A percentile compares a stretch with the other conserved stretches of the same genome.
Evolutionary conservation across 2,888 invertebrate genomes (phyloP).

Genomic region (Eupithecia dodoneata): DNA sequence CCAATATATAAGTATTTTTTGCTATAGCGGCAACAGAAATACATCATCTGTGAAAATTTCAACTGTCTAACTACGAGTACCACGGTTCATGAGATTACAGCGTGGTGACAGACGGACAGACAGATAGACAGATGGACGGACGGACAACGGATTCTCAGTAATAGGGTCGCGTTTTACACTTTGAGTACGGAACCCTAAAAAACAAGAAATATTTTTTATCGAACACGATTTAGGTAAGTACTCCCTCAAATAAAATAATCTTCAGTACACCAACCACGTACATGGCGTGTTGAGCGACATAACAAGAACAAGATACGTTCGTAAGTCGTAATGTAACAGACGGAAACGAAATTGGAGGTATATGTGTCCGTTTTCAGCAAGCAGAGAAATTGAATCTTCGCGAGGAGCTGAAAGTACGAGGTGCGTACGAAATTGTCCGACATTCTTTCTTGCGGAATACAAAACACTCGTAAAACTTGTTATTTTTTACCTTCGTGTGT

Average conservation of each 20-base stretch:
- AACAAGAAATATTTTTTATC: too few relatives aligned
- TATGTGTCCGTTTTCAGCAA: neutral
- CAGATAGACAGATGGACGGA: too few relatives aligned
- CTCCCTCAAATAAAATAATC: constrained; percentile 3
- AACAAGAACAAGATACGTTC: constrained; percentile 6
- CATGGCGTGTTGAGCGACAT: constrained; percentile 2
- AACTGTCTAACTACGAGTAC: too few relatives aligned
- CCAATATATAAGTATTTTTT: too few relatives aligned
- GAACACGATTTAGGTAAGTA: neutral
- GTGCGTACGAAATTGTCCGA: neutral
- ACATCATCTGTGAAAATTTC: too few relatives aligned
- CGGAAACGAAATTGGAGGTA: constrained; percentile 1
- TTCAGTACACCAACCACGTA: constrained; percentile 3
- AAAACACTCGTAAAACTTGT: neutral
- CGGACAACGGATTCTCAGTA: too few relatives aligned
- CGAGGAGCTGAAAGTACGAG: neutral
- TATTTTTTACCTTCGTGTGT: neutral
- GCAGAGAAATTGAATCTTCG: constrained; percentile 13
- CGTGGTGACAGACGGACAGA: too few relatives aligned
- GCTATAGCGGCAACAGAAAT: too few relatives aligned
- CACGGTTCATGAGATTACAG: too few relatives aligned
- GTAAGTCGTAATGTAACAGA: constrained; percentile 4
- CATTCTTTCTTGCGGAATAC: neutral
- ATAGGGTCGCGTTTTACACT: too few relatives aligned
- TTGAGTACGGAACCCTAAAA: too few relatives aligned